phyloP scores from a whole-genome alignment of 2,797 vertebrate species.

The Sebastes umbrosus region DNA sequence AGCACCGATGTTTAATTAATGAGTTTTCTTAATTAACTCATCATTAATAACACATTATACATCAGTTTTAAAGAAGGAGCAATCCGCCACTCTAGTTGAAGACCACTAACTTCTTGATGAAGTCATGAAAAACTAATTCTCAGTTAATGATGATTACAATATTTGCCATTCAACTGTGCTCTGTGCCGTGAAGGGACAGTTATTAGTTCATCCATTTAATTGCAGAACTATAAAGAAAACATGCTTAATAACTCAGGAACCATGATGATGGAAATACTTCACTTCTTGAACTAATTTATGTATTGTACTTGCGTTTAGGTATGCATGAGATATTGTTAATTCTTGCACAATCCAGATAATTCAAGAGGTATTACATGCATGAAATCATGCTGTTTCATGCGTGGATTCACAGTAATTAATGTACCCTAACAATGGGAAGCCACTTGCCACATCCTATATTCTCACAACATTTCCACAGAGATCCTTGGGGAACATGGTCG shows the following conservation, averaged over 20 bases:
- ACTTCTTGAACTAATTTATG: slow-evolving; percentile 20
- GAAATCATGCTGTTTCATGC: slow-evolving; percentile 23
- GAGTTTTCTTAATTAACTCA: slow-evolving; percentile 20
- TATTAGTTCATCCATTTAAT: slow-evolving; percentile 1
- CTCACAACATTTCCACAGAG: not conserved
- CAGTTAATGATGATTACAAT: not conserved
- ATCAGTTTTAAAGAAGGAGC: not conserved
- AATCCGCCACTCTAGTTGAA: not conserved
- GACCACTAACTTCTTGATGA: slow-evolving; percentile 21
- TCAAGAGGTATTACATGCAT: slow-evolving; percentile 35
- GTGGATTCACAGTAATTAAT: slow-evolving; percentile 26
- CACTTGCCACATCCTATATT: not conserved
- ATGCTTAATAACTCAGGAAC: slow-evolving; percentile 18
- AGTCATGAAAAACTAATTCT: slow-evolving; percentile 18
- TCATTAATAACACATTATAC: slow-evolving; percentile 28
- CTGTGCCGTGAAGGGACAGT: slow-evolving; percentile 3
- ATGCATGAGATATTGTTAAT: slow-evolving; percentile 24
- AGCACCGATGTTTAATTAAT: slow-evolving; percentile 5
- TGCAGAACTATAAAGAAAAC: slow-evolving; percentile 3
- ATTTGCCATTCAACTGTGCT: slow-evolving; percentile 5
- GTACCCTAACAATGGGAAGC: not conserved
- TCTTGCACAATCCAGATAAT: slow-evolving; percentile 21
- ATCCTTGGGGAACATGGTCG: not conserved
- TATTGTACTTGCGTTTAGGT: slow-evolving; percentile 14
- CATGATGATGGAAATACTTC: slow-evolving; percentile 11